Evolutionary conservation across 2,113 vertebrate species (phyloP), one percentile per base, ranked within the genome.

Genomic region (Nycticryphes semicollaris): DNA sequence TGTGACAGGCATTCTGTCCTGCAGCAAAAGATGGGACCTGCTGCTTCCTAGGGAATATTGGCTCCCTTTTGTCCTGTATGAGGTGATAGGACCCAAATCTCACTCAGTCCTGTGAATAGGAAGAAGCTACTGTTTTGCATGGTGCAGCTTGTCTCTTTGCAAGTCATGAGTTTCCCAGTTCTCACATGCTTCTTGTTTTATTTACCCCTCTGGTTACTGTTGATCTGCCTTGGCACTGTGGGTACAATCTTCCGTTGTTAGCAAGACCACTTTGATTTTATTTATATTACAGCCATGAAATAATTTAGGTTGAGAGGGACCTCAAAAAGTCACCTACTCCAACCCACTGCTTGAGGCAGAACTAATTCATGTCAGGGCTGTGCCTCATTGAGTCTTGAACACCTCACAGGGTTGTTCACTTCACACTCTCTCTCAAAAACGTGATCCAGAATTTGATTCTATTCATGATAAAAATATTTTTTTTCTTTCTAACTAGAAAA

Each of bases 361-460:
- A 20, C 7, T 56, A 60, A 80, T 39, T 39, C 39, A 12, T 60
- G 41, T 69, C 41, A 67, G 10, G n/a, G 4, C 23, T n/a, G 3
- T 47, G 5, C 70, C 47, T 92, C 41, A 33, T 2, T 25, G 18
- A 70, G 10, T 54, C 28, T 41, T 67, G 47, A 84, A 56, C 68
- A 68, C 35, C 24, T 86, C 7, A 11, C 41, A 31, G 6, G 5
- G 10, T 43, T 10, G 6, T 53, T 85, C 33, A 30, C 5, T 93
- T 57, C 18, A 51, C 30, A 57, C 3, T 2, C 3, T 45, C 8
- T 59, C 11, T 74, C 10, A 3, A 11, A 4, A 54, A 24, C 0
- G 0, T 12, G 30, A 4, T 37, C 22, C 28, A 51, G 9, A 67
- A 37, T 77, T 74, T 89, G 11, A 33, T 4, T 1, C 3, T 2